Evolutionary conservation across 2,113 vertebrate species (phyloP), one percentile per base, ranked within the genome.

Genomic region (Helogale parvula): DNA sequence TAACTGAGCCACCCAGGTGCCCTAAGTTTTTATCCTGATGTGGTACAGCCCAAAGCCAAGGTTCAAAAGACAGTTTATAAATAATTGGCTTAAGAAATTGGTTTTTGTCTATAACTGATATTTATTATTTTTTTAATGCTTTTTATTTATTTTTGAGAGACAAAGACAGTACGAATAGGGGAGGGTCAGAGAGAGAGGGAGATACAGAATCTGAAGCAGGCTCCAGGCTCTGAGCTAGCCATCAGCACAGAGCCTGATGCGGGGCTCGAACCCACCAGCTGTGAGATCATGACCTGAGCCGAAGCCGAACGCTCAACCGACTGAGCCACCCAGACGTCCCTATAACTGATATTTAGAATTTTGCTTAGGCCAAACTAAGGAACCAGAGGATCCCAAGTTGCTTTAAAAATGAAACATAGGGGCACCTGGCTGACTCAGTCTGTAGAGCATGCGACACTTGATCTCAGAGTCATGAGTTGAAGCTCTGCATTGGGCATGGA

Each of bases 101-200:
- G 27, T 11, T 91, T 96, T 89, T 85, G 50, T 76, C 74, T 52
- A 94, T 10, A 96, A 72, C 27, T 54, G 15, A 92, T 54, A 87
- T 69, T 87, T 90, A 92, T 41, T 41, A 41, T 41, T 41, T 41
- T 41, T 41, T 41, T 41, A 41, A 41, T 41, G 41, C 41, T 41
- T 41, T 41, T 41, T 41, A 41, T 41, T 41, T 41, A 41, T 41
- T 41, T 41, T 41, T 41, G 41, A 41, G 41, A 41, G 41, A 41
- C 41, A 41, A 41, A 41, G 38, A 38, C 38, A 38, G 41, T 41
- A 5, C 41, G 41, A 41, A 41, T 5, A 41, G 41, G 41, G 41
- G 5, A 41, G 41, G 41, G 41, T 41, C 41, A 41, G 41, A 41
- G 41, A 41, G 41, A 41, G 41, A 41, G 5, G 41, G 41, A 41